A percentile compares a stretch with the other conserved stretches of the same genome.
These are phyloP conservation scores for Cephalopterus ornatus DNA, from an alignment of 2,113 vertebrate genomes.

Conservation along the genomic window DNA sequence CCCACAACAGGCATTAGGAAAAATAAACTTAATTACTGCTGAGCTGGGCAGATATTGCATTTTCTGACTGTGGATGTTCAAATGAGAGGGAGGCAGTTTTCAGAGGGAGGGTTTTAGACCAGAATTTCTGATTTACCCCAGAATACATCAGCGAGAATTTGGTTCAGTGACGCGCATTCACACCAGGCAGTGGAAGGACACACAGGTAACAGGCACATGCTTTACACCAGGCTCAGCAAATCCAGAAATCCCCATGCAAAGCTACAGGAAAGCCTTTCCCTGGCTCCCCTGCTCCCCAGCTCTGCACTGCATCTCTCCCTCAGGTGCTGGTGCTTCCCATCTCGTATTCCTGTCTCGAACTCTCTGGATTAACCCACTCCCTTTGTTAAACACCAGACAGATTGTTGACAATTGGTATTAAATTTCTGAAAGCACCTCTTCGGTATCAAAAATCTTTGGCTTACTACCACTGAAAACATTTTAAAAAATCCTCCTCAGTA, in stretches of 20 bases:
- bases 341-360: background rate
- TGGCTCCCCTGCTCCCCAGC: background rate
- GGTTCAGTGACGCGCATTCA: rapidly evolving
- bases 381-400: background rate
- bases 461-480: background rate
- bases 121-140: background rate
- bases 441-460: background rate
- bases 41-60: background rate
- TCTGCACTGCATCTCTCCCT: background rate
- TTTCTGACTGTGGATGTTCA: background rate
- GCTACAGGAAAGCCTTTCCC: background rate
- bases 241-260: background rate
- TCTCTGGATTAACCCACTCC: background rate
- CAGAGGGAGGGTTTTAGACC: background rate
- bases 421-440: background rate
- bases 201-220: rapidly evolving
- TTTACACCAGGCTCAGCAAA: background rate
- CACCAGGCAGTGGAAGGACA: rapidly evolving
- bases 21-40: background rate
- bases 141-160: rapidly evolving
- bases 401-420: background rate
- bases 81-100: rapidly evolving
- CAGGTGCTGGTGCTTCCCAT: background rate
- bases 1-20: background rate
- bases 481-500: background rate